Evolutionary conservation across 2,113 vertebrate species (phyloP).

Genomic region (Apteryx owenii): DNA sequence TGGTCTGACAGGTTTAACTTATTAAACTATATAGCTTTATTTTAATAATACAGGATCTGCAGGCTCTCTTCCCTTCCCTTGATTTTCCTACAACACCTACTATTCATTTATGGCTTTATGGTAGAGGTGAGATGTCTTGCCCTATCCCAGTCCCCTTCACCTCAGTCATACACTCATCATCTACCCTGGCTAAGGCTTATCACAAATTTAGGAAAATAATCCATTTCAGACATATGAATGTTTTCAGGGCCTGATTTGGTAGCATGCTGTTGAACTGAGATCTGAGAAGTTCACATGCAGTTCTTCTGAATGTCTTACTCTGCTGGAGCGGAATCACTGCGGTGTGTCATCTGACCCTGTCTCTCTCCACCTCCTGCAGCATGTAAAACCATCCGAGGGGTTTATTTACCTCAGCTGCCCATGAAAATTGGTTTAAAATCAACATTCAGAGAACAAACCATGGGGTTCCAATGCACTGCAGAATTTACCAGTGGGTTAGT

Average conservation of each 20-base stretch:
- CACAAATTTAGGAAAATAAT: not conserved
- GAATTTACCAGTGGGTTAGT: slow-evolving; percentile 36
- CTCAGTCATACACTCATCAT: not conserved
- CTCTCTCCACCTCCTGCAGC: not conserved
- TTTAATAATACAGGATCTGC: not conserved
- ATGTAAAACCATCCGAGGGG: not conserved
- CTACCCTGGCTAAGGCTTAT: not conserved
- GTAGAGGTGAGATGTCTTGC: not conserved
- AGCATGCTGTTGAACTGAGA: slow-evolving; percentile 1
- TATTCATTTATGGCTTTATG: not conserved
- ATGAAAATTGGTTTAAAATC: slow-evolving; percentile 47
- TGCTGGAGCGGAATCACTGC: slow-evolving; percentile 43
- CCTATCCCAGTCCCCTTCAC: not conserved
- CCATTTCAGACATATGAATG: not conserved
- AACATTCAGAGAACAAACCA: slow-evolving; percentile 4
- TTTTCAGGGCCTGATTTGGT: not conserved
- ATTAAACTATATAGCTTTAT: not conserved
- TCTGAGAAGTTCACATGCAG: not conserved
- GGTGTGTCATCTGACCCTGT: not conserved
- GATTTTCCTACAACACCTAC: not conserved
- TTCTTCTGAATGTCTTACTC: not conserved
- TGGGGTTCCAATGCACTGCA: slow-evolving; percentile 35
- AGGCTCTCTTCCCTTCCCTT: not conserved
- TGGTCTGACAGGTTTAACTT: not conserved
- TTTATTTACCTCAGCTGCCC: slow-evolving; percentile 58